Conservation (phyloP, 2,888 invertebrate species). For the Cosmorhoe ocellata region DNA sequence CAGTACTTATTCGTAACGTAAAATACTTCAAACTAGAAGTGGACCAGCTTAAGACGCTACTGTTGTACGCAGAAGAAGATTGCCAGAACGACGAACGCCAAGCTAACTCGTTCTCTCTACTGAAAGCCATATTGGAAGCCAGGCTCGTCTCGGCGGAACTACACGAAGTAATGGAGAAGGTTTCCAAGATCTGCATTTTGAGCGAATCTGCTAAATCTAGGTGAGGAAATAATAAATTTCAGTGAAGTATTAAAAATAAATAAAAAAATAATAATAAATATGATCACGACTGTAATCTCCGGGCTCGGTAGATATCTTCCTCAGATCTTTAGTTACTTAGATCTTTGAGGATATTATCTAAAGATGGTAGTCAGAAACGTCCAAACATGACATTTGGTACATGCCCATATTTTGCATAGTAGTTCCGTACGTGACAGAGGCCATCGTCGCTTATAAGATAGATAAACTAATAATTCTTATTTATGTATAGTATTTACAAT, state of each 20-base stretch:
- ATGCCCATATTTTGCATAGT: no score
- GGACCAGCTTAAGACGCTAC: conserved; percentile 90
- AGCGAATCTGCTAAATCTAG: conserved; percentile 85
- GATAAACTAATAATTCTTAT: no score
- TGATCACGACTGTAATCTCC: no score
- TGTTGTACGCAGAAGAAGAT: conserved; percentile 95
- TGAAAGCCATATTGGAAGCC: conserved; percentile 92
- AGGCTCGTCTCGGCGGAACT: conserved; percentile 89
- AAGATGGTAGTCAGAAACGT: no score
- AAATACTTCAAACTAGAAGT: conserved; percentile 85
- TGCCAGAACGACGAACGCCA: conserved; percentile 92
- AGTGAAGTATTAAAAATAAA: background rate
- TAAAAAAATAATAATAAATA: no score
- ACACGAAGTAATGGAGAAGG: conserved; percentile 90
- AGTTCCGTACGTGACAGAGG: no score
- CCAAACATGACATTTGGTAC: no score
- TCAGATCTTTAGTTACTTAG: no score
- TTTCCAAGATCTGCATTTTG: conserved; percentile 89
- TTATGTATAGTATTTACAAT: no score
- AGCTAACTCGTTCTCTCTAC: conserved; percentile 92
- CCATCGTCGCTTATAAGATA: no score
- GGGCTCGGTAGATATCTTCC: no score
- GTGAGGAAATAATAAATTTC: conserved; percentile 43
- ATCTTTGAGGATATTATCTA: no score
- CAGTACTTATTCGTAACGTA: conserved; percentile 90